Conservation (phyloP, 1,140 invertebrate genomes). For the Monomorium pharaonis region DNA sequence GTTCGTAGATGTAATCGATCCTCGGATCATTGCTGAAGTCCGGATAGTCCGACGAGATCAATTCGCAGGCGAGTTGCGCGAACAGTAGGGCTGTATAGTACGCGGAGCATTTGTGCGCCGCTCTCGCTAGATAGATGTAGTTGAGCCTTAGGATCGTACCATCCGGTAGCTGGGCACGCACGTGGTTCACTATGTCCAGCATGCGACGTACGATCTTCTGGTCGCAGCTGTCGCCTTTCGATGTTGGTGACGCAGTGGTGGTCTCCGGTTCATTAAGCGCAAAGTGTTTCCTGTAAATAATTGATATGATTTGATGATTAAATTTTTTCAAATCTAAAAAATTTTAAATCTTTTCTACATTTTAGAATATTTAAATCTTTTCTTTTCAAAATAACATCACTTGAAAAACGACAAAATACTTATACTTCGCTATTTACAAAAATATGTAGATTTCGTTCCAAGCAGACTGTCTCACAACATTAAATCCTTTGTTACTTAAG, state of each 20-base stretch:
- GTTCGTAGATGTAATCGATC: constrained; percentile 80
- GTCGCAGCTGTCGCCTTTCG: constrained; percentile 72
- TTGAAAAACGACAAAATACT: neutral
- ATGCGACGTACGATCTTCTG: constrained; percentile 85
- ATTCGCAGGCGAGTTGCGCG: constrained; percentile 87
- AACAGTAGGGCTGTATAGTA: constrained; percentile 90
- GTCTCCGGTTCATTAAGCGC: constrained; percentile 45
- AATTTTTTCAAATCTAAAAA: neutral
- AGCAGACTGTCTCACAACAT: neutral
- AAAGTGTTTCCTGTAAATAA: constrained; percentile 24
- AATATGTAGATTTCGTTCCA: neutral
- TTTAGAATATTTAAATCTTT: neutral
- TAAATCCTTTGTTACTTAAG: neutral
- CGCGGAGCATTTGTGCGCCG: constrained; percentile 89
- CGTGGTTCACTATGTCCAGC: constrained; percentile 87
- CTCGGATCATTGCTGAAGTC: constrained; percentile 73
- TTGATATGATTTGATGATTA: neutral
- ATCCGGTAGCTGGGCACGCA: constrained; percentile 83
- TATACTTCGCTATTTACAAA: neutral
- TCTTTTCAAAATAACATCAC: neutral
- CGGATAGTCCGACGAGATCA: constrained; percentile 69
- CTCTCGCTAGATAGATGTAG: constrained; percentile 89
- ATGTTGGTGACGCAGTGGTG: constrained; percentile 55
- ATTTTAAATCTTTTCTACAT: neutral
- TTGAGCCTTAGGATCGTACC: constrained; percentile 85